Percentiles rank a stretch among this genome's conserved stretches.
phyloP scores from a whole-genome alignment of 2,113 vertebrate genomes.

The Chloroceryle aenea region DNA sequence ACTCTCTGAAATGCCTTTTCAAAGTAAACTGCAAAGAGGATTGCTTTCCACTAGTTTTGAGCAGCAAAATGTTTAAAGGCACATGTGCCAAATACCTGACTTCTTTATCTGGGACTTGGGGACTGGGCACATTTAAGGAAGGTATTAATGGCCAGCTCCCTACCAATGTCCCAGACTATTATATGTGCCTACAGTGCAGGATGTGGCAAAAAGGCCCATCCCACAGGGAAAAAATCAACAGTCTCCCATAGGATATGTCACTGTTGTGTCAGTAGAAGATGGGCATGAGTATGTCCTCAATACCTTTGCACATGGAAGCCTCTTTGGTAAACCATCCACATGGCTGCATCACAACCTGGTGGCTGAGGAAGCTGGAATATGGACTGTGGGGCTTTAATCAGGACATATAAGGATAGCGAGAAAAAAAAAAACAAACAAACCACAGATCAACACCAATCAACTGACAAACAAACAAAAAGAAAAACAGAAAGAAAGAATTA shows the following conservation, averaged over 20 bases:
- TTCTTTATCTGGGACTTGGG: not conserved
- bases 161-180: not conserved
- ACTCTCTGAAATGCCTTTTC: not conserved
- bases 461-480: no score
- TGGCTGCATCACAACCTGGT: not conserved
- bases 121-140: not conserved
- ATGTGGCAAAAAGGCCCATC: not conserved
- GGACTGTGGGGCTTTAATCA: not conserved
- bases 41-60: not conserved
- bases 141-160: not conserved
- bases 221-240: not conserved
- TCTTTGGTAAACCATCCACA: not conserved
- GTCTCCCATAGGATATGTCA: not conserved
- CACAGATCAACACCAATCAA: no score
- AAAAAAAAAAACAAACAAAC: no score
- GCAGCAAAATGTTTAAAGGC: not conserved
- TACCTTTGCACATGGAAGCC: not conserved
- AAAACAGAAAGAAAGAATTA: not conserved
- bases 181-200: rapidly evolving
- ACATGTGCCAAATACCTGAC: not conserved
- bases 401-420: not conserved
- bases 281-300: not conserved
- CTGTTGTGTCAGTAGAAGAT: not conserved
- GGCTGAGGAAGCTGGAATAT: not conserved
- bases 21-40: not conserved